Conservation (phyloP, 2,797 vertebrate species). For the Amblyraja radiata region DNA sequence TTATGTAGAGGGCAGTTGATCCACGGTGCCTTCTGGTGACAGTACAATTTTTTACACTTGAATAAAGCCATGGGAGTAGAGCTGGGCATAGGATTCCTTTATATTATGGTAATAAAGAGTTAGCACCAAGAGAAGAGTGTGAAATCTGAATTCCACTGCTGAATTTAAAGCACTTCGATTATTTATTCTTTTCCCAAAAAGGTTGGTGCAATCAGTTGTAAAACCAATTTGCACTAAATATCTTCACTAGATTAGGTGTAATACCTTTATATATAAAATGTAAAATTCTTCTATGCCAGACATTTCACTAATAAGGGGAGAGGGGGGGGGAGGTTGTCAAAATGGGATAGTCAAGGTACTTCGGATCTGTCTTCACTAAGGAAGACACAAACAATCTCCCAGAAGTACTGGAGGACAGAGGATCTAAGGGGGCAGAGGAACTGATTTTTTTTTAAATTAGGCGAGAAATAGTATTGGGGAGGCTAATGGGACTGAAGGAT, state of each 20-base stretch:
- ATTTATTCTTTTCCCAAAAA: background rate
- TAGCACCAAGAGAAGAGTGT: background rate
- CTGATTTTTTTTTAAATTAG: too few species aligned
- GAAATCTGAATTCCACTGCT: background rate
- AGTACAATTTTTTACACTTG: background rate
- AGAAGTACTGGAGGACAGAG: too few species aligned
- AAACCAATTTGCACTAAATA: background rate
- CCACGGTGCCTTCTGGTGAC: background rate
- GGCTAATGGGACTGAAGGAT: too few species aligned
- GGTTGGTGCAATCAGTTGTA: background rate
- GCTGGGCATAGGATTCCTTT: background rate
- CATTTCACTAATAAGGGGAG: background rate
- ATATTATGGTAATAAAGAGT: background rate
- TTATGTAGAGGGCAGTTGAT: background rate
- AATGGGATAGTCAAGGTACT: too few species aligned
- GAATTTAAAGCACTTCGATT: background rate
- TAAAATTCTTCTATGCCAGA: background rate
- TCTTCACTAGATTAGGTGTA: background rate
- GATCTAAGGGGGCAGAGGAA: too few species aligned
- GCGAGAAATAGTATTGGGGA: too few species aligned
- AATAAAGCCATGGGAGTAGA: background rate
- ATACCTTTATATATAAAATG: background rate
- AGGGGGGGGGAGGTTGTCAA: too few species aligned
- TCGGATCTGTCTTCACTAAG: too few species aligned
- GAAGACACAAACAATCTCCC: too few species aligned